phyloP scores from a whole-genome alignment of 2,113 vertebrate species.

The Ranitomeya variabilis region DNA sequence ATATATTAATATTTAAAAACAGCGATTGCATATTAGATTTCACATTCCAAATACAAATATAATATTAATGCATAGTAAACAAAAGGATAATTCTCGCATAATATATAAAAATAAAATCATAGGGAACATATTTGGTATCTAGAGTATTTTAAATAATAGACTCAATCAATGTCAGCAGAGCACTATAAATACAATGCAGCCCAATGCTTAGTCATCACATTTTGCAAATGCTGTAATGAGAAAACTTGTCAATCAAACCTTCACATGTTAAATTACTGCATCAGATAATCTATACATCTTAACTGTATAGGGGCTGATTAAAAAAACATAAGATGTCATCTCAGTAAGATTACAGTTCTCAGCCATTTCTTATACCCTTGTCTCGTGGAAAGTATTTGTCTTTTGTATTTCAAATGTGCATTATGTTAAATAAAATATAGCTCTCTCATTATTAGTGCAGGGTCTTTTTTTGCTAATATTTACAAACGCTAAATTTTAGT shows the following conservation, averaged over 20 bases:
- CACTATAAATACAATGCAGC: conserved; percentile 37
- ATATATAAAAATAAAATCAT: conserved; percentile 8
- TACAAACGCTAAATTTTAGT: no score
- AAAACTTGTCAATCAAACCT: conserved; percentile 48
- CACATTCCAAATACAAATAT: background rate
- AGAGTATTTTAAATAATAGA: conserved; percentile 39
- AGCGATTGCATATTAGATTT: background rate
- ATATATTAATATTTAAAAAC: background rate
- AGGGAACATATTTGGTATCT: conserved; percentile 18
- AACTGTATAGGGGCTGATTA: conserved; percentile 10
- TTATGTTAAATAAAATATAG: background rate
- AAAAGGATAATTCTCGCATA: background rate
- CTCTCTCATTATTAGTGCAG: background rate
- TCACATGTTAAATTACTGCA: conserved; percentile 40
- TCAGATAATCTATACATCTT: conserved; percentile 40
- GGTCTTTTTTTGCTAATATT: no score
- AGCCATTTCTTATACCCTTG: background rate
- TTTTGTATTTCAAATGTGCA: background rate
- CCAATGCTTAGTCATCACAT: conserved; percentile 50
- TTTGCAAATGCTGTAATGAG: conserved; percentile 38
- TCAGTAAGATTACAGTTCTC: conserved; percentile 8
- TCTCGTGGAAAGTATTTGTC: background rate
- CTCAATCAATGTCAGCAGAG: conserved; percentile 25
- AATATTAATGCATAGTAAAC: background rate
- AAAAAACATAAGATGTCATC: conserved; percentile 32